Conservation (phyloP, 2,797 vertebrate genomes). For the Oreortyx pictus region DNA sequence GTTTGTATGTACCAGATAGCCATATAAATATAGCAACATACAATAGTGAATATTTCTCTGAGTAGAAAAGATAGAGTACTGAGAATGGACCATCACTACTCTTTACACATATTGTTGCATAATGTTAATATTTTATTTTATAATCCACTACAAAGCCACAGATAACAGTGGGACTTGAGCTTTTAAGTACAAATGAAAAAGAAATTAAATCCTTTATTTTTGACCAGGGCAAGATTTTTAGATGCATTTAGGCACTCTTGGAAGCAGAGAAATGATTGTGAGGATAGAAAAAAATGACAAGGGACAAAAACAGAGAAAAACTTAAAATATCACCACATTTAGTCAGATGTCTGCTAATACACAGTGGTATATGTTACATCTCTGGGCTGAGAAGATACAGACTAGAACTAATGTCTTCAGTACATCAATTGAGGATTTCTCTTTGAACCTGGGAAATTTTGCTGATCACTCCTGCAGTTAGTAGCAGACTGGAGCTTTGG, state of each 20-base stretch:
- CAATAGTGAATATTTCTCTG: not conserved
- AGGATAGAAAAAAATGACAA: not conserved
- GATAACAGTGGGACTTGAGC: not conserved
- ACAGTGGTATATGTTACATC: not conserved
- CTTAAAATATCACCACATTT: not conserved
- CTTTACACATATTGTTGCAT: not conserved
- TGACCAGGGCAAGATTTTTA: not conserved
- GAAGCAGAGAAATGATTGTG: not conserved
- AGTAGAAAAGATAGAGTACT: not conserved
- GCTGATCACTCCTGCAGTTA: not conserved
- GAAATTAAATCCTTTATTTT: not conserved
- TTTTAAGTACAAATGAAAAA: not conserved
- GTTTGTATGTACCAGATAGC: not conserved
- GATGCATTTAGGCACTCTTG: not conserved
- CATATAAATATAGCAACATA: not conserved
- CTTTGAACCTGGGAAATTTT: not conserved
- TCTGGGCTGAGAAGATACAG: not conserved
- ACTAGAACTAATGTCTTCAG: not conserved
- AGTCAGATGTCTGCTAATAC: not conserved
- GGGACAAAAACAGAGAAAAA: not conserved
- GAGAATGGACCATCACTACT: not conserved
- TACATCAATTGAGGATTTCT: not conserved
- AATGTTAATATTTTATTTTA: not conserved
- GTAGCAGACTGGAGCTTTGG: not conserved
- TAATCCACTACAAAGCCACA: not conserved